Percentiles rank a stretch among this genome's conserved stretches.
Evolutionary conservation across 2,888 invertebrate genomes (phyloP).

Genomic region (Andrena praecox): DNA sequence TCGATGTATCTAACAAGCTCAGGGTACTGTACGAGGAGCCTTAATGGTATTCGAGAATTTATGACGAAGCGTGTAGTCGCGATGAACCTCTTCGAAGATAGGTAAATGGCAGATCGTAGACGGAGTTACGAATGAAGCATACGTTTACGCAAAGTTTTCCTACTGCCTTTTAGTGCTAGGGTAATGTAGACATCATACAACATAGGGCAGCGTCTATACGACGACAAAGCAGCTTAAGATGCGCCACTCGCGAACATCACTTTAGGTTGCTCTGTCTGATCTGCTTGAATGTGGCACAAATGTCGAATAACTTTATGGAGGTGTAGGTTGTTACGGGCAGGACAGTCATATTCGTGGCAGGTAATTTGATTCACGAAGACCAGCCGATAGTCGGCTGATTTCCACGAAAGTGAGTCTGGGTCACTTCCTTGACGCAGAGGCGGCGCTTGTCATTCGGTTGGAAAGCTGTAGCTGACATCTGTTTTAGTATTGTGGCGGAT

Average conservation of each 20-base stretch:
- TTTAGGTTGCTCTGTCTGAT: constrained; percentile 12
- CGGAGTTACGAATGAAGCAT: background rate
- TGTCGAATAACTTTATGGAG: constrained; percentile 8
- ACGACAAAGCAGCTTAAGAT: background rate
- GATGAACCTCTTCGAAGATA: background rate
- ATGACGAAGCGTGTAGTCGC: background rate
- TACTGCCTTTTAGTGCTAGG: background rate
- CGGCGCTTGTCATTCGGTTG: background rate
- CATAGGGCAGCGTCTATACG: background rate
- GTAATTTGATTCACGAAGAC: constrained; percentile 30
- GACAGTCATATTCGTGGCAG: background rate
- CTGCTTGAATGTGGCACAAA: background rate
- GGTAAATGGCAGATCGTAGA: background rate
- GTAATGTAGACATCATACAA: background rate
- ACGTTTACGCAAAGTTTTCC: background rate
- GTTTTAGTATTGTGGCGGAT: background rate
- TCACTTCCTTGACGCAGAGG: background rate
- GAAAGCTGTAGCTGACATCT: background rate
- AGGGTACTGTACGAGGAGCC: background rate
- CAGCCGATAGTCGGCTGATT: constrained; percentile 20
- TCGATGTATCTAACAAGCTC: background rate
- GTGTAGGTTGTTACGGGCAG: background rate
- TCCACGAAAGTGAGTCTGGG: constrained; percentile 5
- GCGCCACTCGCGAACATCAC: background rate
- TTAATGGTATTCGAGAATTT: constrained; percentile 1